Base-by-base conservation (phyloP, 2,888 invertebrate genomes). In the Drosophila algonquin region DNA sequence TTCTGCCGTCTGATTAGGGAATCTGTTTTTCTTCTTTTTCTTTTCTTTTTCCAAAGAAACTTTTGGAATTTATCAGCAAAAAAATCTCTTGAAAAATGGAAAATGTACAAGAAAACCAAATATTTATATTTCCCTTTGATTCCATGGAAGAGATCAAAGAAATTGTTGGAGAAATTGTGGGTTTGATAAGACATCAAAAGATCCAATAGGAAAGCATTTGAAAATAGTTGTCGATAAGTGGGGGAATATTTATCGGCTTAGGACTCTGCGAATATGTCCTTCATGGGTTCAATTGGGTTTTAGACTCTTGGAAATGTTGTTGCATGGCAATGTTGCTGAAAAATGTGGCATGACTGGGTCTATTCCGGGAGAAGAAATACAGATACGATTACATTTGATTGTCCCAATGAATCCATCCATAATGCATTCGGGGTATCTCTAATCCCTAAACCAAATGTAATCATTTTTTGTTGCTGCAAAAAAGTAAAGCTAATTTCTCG, bases 401-500 rank as follows among this genome's bases (percentile, higher is more conserved):
- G 24, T 24, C 24, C 4, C 24, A 9, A 32, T 10, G 32, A 40
- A 14, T 14, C 6, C 5, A 40, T 2, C 6, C 40, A 40, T 14
- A 40, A 40, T 2, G 5, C 12, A 40, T 12, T 35, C 35, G 5
- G 12, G 5, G 12, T 4, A 35, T 6, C 6, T 14, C 6, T 14
- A 10, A 3, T 9, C 9, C 32, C 32, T 2, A 14, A 14, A 2
- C 6, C 1, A 40, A 3, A 35, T 14, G 4, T 35, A 14, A 5
- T 30, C 1, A 18, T 18, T 61, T 46, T 27, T 56, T 56, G 44
- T 47, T 12, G 18, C 18, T 18, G 18, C 47, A 45, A 50, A 47
- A 44, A 27, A 24, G 51, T 32, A 77, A 72, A 76, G 18, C 57
- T 52, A 76, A 82, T 82, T 87, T 79, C 62, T 71, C 57, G 81